Conservation (phyloP, 2,113 vertebrate species). For the Scopus umbretta region DNA sequence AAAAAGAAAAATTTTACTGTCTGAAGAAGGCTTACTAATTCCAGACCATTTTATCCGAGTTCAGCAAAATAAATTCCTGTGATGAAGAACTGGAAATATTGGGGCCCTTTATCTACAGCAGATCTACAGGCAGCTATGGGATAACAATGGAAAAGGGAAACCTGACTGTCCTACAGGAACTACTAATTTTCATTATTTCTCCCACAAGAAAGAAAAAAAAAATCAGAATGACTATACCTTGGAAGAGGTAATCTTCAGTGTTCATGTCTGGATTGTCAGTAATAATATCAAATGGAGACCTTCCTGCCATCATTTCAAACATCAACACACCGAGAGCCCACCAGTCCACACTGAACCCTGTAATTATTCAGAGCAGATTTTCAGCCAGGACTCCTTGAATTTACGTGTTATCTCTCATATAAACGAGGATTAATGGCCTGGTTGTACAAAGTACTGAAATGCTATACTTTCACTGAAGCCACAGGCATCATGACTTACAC, state of each 20-base stretch:
- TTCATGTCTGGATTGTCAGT: slow-evolving; percentile 99
- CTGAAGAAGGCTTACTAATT: background rate
- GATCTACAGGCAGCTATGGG: background rate
- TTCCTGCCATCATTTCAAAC: slow-evolving; percentile 99
- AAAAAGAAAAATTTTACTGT: no score
- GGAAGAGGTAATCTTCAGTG: slow-evolving; percentile 99
- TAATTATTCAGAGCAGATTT: background rate
- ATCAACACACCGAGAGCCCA: slow-evolving; percentile 97
- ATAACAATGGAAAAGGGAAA: background rate
- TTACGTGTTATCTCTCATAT: fast-evolving
- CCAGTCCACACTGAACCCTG: slow-evolving; percentile 99
- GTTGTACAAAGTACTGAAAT: background rate
- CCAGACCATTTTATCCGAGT: background rate
- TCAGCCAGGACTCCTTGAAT: background rate
- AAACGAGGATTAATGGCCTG: background rate
- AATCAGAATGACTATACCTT: slow-evolving; percentile 73
- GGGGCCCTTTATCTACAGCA: background rate
- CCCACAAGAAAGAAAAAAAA: fast-evolving
- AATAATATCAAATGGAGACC: slow-evolving; percentile 97
- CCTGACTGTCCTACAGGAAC: background rate
- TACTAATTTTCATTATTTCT: background rate
- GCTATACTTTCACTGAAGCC: background rate
- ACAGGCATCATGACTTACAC: background rate
- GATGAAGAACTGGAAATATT: background rate
- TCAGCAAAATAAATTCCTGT: background rate